A percentile compares a stretch with the other conserved stretches of the same genome.
These are phyloP conservation scores for Perca flavescens DNA, from an alignment of 2,113 vertebrate species.

Conservation along the genomic window DNA sequence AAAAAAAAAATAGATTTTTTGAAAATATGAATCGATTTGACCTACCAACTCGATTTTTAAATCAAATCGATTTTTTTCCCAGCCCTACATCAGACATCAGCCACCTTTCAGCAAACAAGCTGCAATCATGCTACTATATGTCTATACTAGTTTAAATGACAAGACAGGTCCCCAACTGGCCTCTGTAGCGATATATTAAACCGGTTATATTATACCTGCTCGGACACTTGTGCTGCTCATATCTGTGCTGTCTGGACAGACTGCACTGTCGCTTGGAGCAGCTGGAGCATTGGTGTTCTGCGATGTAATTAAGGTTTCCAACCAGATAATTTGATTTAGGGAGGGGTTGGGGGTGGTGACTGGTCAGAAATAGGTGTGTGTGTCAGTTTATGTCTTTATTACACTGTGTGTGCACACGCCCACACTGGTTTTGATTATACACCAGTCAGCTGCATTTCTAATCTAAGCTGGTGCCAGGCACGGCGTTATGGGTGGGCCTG, in stretches of 20 bases:
- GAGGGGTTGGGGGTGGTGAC: slow-evolving; percentile 47
- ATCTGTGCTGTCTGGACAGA: neutral
- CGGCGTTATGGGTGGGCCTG: no score
- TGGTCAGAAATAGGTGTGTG: slow-evolving; percentile 51
- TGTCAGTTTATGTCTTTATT: slow-evolving; percentile 29
- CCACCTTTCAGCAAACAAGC: neutral
- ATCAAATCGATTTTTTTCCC: no score
- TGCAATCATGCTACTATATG: slow-evolving; percentile 1
- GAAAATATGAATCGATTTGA: no score
- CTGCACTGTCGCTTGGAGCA: slow-evolving; percentile 52
- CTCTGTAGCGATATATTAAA: slow-evolving; percentile 8
- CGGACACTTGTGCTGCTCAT: slow-evolving; percentile 6
- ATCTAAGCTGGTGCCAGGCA: slow-evolving; percentile 31
- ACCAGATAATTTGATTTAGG: slow-evolving; percentile 85
- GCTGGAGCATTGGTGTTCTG: slow-evolving; percentile 74
- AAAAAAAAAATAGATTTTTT: no score
- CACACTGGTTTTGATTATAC: slow-evolving; percentile 29
- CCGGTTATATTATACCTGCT: neutral
- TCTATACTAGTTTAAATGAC: slow-evolving; percentile 20
- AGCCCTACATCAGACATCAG: no score
- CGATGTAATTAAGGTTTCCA: slow-evolving; percentile 83
- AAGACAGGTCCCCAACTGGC: slow-evolving; percentile 5
- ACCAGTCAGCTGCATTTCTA: slow-evolving; percentile 25
- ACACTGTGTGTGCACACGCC: neutral
- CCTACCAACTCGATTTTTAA: no score